phyloP scores from a whole-genome alignment of 2,113 vertebrate species.

The Larimichthys polyactis region DNA sequence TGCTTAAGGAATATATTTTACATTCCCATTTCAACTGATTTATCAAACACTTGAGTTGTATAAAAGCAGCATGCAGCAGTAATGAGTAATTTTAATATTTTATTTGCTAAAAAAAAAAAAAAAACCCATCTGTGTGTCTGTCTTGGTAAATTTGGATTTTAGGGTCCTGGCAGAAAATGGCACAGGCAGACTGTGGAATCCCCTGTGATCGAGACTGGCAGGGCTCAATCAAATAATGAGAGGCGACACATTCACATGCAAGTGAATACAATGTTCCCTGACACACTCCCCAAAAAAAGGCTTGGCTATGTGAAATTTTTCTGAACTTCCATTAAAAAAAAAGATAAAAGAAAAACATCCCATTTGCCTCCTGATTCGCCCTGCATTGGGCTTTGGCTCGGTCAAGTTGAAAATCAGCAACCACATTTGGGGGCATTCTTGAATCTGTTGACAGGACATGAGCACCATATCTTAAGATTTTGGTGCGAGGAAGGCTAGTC shows the following conservation, averaged over 20 bases:
- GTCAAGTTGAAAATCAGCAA: conserved; percentile 52
- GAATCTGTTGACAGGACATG: conserved; percentile 55
- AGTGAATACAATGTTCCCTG: conserved; percentile 69
- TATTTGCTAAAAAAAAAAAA: conserved; percentile 40
- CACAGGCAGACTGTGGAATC: conserved; percentile 60
- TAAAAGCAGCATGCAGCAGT: conserved; percentile 13
- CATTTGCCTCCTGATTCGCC: conserved; percentile 71
- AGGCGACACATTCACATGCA: conserved; percentile 68
- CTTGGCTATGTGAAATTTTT: conserved; percentile 75
- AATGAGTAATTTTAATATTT: conserved; percentile 63
- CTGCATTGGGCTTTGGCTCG: conserved; percentile 60
- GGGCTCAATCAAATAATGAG: conserved; percentile 74
- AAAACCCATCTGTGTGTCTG: conserved; percentile 56
- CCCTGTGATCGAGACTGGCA: conserved; percentile 64
- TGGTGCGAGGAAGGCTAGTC: conserved; percentile 37
- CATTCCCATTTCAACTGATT: conserved; percentile 19
- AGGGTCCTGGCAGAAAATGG: conserved; percentile 64
- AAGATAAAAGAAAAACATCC: conserved; percentile 37
- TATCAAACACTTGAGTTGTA: conserved; percentile 27
- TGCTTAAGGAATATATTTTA: conserved; percentile 15
- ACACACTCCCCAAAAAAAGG: conserved; percentile 64
- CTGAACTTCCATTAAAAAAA: conserved; percentile 62
- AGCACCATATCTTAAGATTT: conserved; percentile 42
- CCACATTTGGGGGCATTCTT: conserved; percentile 44
- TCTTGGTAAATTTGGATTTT: conserved; percentile 71